These are phyloP conservation scores for Takifugu bimaculatus DNA, from an alignment of 2,113 vertebrate species.

Conservation along the genomic window DNA sequence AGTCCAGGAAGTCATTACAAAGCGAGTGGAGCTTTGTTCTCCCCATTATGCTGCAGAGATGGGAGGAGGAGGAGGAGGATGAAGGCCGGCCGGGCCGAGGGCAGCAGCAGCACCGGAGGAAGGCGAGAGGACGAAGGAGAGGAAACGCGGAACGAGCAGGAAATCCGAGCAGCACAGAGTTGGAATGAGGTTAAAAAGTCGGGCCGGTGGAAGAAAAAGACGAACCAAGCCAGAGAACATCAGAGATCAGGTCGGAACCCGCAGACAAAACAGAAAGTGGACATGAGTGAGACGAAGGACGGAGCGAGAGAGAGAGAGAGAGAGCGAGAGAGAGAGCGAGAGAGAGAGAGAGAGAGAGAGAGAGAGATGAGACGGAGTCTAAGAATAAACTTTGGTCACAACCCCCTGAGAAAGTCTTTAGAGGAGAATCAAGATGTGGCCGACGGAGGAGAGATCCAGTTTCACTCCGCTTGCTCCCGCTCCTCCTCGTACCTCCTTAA, in stretches of 20 bases:
- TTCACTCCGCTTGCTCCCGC: constrained; percentile 51
- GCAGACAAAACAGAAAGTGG: constrained; percentile 14
- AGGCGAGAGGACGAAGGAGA: constrained; percentile 8
- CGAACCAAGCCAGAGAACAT: background rate
- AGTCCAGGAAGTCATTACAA: constrained; percentile 66
- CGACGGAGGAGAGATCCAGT: constrained; percentile 42
- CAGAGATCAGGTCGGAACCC: constrained; percentile 22
- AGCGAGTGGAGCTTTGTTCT: constrained; percentile 66
- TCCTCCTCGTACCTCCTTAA: constrained; percentile 54
- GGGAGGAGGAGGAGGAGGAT: constrained; percentile 19
- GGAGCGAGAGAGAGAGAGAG: background rate
- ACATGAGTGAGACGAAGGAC: constrained; percentile 32
- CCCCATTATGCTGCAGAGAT: constrained; percentile 57
- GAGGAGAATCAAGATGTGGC: constrained; percentile 66
- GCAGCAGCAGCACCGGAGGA: constrained; percentile 5
- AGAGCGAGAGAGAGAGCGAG: no score
- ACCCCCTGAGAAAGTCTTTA: constrained; percentile 61
- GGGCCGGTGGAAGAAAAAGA: background rate
- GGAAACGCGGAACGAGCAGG: constrained; percentile 3
- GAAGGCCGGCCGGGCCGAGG: constrained; percentile 9
- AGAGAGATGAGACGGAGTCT: constrained; percentile 56
- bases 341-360: constrained; percentile 5
- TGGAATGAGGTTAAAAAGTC: background rate
- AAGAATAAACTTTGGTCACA: constrained; percentile 69
- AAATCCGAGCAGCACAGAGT: background rate